These are phyloP conservation scores for Cheilinus undulatus DNA, from an alignment of 2,113 vertebrate species.

Conservation along the genomic window DNA sequence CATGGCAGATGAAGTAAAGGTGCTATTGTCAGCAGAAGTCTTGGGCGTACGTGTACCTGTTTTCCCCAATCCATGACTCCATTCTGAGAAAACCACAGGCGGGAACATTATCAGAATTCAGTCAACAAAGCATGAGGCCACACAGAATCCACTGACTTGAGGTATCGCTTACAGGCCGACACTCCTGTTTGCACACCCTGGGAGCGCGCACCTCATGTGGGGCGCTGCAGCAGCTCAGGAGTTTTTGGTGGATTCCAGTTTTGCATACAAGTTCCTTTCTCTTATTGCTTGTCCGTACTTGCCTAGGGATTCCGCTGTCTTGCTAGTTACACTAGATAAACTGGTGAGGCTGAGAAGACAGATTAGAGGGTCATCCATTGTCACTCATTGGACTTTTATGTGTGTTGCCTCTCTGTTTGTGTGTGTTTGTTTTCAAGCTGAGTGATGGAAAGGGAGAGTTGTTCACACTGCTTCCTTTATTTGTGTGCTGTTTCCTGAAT, in stretches of 20 bases:
- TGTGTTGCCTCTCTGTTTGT: slow-evolving; percentile 28
- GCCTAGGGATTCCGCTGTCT: slow-evolving; percentile 40
- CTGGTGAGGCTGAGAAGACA: slow-evolving; percentile 27
- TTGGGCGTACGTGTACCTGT: slow-evolving; percentile 6
- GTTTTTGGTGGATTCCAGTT: slow-evolving; percentile 30
- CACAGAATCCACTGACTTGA: slow-evolving; percentile 15
- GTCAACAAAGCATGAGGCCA: slow-evolving; percentile 41
- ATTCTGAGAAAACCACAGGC: slow-evolving; percentile 52
- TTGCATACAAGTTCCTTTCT: slow-evolving; percentile 17
- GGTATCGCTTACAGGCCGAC: slow-evolving; percentile 35
- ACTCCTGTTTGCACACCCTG: slow-evolving; percentile 40
- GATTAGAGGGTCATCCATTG: slow-evolving; percentile 18
- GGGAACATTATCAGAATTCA: slow-evolving; percentile 29
- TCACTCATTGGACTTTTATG: slow-evolving; percentile 19
- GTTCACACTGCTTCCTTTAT: slow-evolving; percentile 29
- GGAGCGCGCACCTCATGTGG: slow-evolving; percentile 19
- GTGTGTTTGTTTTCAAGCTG: slow-evolving; percentile 39
- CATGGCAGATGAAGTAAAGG: slow-evolving; percentile 11
- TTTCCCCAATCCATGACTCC: not conserved
- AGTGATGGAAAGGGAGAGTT: slow-evolving; percentile 11
- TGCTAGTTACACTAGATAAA: slow-evolving; percentile 33
- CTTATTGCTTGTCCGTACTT: slow-evolving; percentile 43
- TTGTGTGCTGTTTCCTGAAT: slow-evolving; percentile 51
- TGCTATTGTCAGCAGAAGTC: slow-evolving; percentile 30
- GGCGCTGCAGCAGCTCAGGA: slow-evolving; percentile 17